Evolutionary conservation across 2,113 vertebrate species (phyloP).

Genomic region (Jacana jacana): DNA sequence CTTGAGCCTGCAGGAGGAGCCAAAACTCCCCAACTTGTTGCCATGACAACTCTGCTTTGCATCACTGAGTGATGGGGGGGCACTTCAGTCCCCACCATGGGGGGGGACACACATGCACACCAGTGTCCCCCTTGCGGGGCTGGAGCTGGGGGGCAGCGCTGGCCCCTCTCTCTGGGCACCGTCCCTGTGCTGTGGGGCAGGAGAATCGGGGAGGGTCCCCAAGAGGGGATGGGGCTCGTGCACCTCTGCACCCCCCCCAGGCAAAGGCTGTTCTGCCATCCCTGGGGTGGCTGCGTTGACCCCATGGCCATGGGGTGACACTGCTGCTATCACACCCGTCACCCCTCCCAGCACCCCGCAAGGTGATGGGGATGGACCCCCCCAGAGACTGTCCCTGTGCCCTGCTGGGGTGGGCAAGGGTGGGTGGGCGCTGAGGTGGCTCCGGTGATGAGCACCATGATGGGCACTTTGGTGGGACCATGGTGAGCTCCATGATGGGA

Average conservation of each 20-base stretch:
- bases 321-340: not conserved
- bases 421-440: not conserved
- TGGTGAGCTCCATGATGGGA: not conserved
- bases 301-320: not conserved
- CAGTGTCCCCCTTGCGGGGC: not conserved
- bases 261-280: too few relatives aligned
- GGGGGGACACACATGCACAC: too few relatives aligned
- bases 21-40: constrained; percentile 28
- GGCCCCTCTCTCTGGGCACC: not conserved
- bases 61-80: not conserved
- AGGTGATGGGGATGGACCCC: not conserved
- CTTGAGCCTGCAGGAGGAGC: constrained; percentile 11
- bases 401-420: not conserved
- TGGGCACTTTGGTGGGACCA: not conserved
- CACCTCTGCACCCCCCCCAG: too few relatives aligned
- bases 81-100: not conserved
- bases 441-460: not conserved
- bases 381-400: not conserved
- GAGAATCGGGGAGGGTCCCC: not conserved
- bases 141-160: not conserved
- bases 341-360: too few relatives aligned
- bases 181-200: not conserved
- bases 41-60: constrained; percentile 18
- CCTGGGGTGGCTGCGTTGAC: not conserved
- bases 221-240: not conserved